Conservation (phyloP, 2,888 invertebrate genomes). For the Tipula confusa region DNA sequence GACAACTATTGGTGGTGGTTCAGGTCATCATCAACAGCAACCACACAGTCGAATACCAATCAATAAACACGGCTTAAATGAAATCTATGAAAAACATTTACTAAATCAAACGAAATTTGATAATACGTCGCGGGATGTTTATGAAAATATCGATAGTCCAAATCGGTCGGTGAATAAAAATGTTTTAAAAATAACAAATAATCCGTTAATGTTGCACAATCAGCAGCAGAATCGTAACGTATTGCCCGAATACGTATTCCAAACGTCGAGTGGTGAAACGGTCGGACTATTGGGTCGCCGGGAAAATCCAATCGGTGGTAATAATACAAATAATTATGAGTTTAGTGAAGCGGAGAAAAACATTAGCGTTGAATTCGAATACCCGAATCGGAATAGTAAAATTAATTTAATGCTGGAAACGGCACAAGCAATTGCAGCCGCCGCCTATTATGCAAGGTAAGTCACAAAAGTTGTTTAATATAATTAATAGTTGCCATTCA, state of each 20-base stretch:
- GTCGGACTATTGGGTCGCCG: background rate
- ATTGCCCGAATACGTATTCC: background rate
- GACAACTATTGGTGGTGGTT: background rate
- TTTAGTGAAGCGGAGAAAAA: slow-evolving; percentile 35
- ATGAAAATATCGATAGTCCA: slow-evolving; percentile 13
- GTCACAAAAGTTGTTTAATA: slow-evolving; percentile 36
- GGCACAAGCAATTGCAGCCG: slow-evolving; percentile 44
- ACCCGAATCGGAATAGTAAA: slow-evolving; percentile 43
- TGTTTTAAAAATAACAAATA: background rate
- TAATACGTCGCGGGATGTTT: slow-evolving; percentile 21
- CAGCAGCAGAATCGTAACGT: background rate
- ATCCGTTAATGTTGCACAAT: too few species aligned
- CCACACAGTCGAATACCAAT: background rate
- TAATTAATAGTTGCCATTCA: background rate
- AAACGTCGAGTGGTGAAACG: slow-evolving; percentile 26
- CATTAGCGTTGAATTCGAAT: slow-evolving; percentile 33
- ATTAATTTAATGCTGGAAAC: slow-evolving; percentile 45
- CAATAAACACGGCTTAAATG: slow-evolving; percentile 38
- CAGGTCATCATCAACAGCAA: background rate
- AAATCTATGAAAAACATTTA: slow-evolving; percentile 46
- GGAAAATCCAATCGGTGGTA: slow-evolving; percentile 32
- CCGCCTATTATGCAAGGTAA: slow-evolving; percentile 45
- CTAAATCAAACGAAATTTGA: slow-evolving; percentile 44
- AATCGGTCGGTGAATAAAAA: slow-evolving; percentile 21
- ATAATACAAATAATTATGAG: slow-evolving; percentile 36